These are phyloP conservation scores for Halesus radiatus DNA, from an alignment of 1,140 invertebrate species.

Conservation along the genomic window DNA sequence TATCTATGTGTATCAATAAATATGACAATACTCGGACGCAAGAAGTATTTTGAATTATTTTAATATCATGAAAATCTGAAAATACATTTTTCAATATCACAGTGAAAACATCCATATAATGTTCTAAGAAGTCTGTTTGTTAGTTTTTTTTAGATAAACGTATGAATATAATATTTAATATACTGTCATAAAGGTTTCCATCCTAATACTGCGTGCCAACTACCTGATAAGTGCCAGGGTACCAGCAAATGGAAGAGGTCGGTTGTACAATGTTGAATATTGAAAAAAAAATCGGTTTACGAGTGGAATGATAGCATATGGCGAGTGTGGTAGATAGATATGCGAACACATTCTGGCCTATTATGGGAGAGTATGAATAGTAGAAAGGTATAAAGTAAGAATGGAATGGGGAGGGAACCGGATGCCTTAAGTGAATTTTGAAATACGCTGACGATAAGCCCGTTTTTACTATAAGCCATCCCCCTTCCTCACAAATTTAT, in stretches of 20 bases:
- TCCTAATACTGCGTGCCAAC: slow-evolving; percentile 8
- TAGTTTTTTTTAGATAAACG: too few species aligned
- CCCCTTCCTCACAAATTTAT: neutral
- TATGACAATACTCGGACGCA: too few species aligned
- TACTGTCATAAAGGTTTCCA: neutral
- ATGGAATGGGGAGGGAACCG: slow-evolving; percentile 15
- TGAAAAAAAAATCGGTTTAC: slow-evolving; percentile 10
- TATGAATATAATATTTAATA: neutral
- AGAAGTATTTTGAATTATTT: too few species aligned
- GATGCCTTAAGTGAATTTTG: slow-evolving; percentile 21
- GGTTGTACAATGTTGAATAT: slow-evolving; percentile 28
- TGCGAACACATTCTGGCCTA: neutral
- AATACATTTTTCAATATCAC: too few species aligned
- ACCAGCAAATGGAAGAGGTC: slow-evolving; percentile 4
- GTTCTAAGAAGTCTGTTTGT: too few species aligned
- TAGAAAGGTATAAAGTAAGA: slow-evolving; percentile 7
- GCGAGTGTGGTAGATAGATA: slow-evolving; percentile 19
- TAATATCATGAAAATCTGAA: too few species aligned
- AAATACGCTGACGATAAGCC: slow-evolving; percentile 27
- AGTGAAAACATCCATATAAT: too few species aligned
- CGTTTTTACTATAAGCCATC: slow-evolving; percentile 3
- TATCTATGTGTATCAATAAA: too few species aligned
- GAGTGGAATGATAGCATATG: slow-evolving; percentile 35
- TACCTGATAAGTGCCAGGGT: slow-evolving; percentile 22
- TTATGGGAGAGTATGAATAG: slow-evolving; percentile 23